A percentile compares a stretch with the other conserved stretches of the same genome.
These are phyloP conservation scores for Sinonovacula constricta DNA, from an alignment of 1,140 invertebrate species.

Conservation along the genomic window DNA sequence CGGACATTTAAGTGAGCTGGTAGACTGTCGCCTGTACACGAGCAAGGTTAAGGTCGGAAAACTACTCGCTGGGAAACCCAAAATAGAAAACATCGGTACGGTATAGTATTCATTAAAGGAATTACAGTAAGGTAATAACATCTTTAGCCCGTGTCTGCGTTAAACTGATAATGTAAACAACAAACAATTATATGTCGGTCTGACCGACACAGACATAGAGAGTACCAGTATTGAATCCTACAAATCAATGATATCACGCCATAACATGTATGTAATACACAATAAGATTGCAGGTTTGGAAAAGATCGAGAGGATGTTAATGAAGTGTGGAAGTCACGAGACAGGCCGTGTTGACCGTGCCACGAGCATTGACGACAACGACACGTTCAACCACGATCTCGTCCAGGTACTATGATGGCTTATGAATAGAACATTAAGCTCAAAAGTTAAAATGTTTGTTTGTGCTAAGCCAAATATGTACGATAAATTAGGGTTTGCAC, in stretches of 20 bases:
- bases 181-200: too few relatives aligned
- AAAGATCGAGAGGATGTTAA: constrained; percentile 17
- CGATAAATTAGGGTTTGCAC: too few relatives aligned
- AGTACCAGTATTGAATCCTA: too few relatives aligned
- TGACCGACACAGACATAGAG: too few relatives aligned
- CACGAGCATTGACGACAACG: constrained; percentile 1
- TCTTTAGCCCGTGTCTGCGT: too few relatives aligned
- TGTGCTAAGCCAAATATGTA: too few relatives aligned
- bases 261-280: too few relatives aligned
- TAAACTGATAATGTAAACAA: too few relatives aligned
- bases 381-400: constrained; percentile 34
- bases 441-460: too few relatives aligned
- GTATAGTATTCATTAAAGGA: not conserved
- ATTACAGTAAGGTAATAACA: too few relatives aligned
- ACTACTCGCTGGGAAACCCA: not conserved
- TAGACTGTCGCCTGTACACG: constrained; percentile 3
- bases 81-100: constrained; percentile 27
- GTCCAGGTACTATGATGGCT: constrained; percentile 18
- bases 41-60: not conserved
- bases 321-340: constrained; percentile 16
- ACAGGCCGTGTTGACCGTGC: not conserved
- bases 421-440: too few relatives aligned
- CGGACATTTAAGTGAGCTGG: constrained; percentile 17
- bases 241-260: too few relatives aligned
- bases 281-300: constrained; percentile 12